Evolutionary conservation across 2,113 vertebrate genomes (phyloP), one percentile per base, ranked within the genome.

Genomic region (Microcebus griseorufus): DNA sequence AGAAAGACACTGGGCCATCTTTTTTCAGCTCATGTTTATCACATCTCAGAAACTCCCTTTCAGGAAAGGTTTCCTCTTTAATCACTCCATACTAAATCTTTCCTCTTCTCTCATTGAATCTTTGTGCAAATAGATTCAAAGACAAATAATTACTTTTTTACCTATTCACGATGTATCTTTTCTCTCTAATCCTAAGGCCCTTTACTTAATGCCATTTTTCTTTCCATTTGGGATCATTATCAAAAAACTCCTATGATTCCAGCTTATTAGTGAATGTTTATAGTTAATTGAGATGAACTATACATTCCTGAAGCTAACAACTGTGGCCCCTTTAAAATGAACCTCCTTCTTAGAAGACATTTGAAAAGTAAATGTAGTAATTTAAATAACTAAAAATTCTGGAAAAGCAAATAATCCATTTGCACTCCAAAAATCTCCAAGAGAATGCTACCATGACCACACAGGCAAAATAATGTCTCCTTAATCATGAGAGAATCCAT

Each of bases 371-470:
- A 97, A 25, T 13, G 76, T 10, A 79, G 53, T 42, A 37, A 94
- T 76, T 75, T 92, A 87, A 93, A 85, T 86, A 90, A 93, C 10
- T 62, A 55, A 93, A 95, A 80, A 11, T 32, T 94, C 62, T 12
- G 70, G 37, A 93, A 96, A n/a, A 96, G 55, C 27, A 81, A 87
- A 82, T 51, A 76, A 72, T 45, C n/a, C 6, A 25, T 88, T 90
- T 62, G 12, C 25, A 64, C 45, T 65, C 45, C 29, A 70, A 90
- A 93, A 45, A 72, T 73, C 5, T 58, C 20, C 42, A 45, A 12
- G 34, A 81, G 34, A 84, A 53, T 55, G 42, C 5, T n/a, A 48
- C 3, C 55, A n/a, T 16, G 60, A 60, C 51, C 23, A 4, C 42
- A 73, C 18, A 22, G 48, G 18, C 37, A 65, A 22, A 48, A 39